These are phyloP conservation scores for Leptestheria dahalacensis DNA, from an alignment of 1,140 invertebrate species.

Conservation along the genomic window DNA sequence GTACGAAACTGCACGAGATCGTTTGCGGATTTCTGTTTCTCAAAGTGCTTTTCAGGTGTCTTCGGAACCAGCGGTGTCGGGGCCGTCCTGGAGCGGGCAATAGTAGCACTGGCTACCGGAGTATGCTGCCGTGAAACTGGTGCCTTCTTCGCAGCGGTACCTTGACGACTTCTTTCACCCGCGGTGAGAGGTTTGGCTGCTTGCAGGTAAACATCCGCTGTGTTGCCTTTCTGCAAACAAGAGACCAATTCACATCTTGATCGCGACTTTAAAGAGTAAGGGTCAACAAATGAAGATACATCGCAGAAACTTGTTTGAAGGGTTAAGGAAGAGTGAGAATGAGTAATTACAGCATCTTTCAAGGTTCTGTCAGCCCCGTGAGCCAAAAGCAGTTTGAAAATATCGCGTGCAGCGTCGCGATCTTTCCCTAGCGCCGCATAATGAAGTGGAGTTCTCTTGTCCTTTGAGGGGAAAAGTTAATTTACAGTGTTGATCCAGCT, in stretches of 20 bases:
- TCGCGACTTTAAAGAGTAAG: too few relatives aligned
- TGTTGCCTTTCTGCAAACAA: conserved; percentile 9
- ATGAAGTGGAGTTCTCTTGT: conserved; percentile 32
- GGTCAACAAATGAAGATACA: too few relatives aligned
- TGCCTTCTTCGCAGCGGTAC: not conserved
- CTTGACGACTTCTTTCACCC: not conserved
- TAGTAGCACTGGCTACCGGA: not conserved
- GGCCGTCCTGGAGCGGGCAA: not conserved
- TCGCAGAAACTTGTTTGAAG: too few relatives aligned
- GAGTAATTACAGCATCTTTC: conserved; percentile 32
- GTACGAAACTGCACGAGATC: conserved; percentile 54
- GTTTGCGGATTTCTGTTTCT: not conserved
- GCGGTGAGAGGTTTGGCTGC: not conserved
- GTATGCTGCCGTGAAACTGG: not conserved
- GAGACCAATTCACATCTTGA: too few relatives aligned
- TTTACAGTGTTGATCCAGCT: not conserved
- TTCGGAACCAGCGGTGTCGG: not conserved
- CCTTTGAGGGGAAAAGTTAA: conserved; percentile 4
- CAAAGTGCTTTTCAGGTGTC: not conserved
- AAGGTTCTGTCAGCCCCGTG: conserved; percentile 30
- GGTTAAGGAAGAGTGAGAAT: too few relatives aligned
- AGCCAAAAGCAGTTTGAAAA: conserved; percentile 31
- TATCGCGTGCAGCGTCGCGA: conserved; percentile 23
- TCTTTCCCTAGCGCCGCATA: conserved; percentile 34
- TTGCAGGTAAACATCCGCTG: conserved; percentile 1